Evolutionary conservation across 2,113 vertebrate species (phyloP).

Genomic region (Passer domesticus): DNA sequence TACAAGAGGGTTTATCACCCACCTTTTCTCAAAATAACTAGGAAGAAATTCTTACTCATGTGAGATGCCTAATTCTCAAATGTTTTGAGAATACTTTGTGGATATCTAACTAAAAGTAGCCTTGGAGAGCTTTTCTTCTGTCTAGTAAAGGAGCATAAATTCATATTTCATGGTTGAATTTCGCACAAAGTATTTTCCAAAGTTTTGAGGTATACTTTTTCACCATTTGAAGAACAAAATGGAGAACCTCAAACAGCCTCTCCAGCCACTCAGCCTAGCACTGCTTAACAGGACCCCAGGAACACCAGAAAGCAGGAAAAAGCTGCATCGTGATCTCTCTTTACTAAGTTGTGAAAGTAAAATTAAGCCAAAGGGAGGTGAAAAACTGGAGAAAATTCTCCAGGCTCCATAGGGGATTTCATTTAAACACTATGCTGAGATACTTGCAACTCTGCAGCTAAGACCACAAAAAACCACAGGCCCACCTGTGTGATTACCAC

Average conservation of each 20-base stretch:
- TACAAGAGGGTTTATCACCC: not conserved
- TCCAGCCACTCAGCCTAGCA: slow-evolving; percentile 13
- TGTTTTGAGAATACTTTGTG: not conserved
- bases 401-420: not conserved
- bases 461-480: not conserved
- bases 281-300: slow-evolving; percentile 19
- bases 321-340: not conserved
- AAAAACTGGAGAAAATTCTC: not conserved
- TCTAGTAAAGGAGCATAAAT: slow-evolving; percentile 5
- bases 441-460: not conserved
- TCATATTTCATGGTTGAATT: slow-evolving; percentile 32
- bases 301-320: not conserved
- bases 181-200: slow-evolving; percentile 41
- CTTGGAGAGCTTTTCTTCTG: slow-evolving; percentile 1
- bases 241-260: slow-evolving; percentile 45
- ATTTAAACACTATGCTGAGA: not conserved
- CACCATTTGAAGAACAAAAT: slow-evolving; percentile 56
- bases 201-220: slow-evolving; percentile 43
- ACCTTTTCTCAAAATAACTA: not conserved
- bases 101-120: not conserved
- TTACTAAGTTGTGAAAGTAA: slow-evolving; percentile 11
- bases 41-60: not conserved
- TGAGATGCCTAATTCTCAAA: not conserved
- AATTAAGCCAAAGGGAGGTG: not conserved
- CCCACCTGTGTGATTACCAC: not conserved